Conservation (phyloP, 2,113 vertebrate genomes). For the Puntigrus tetrazona region DNA sequence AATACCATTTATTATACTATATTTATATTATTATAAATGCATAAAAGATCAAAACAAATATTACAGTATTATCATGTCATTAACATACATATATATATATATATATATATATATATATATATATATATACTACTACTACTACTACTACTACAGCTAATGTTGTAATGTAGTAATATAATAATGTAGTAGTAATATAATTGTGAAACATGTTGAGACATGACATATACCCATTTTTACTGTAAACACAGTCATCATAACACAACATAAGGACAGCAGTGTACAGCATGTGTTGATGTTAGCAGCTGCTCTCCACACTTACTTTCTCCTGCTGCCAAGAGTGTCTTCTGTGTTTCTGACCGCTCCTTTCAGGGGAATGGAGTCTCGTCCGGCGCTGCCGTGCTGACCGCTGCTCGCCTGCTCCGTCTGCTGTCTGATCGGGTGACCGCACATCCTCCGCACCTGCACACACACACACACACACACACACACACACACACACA, state of each 20-base stretch:
- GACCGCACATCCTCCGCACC: slow-evolving; percentile 83
- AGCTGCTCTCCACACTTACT: slow-evolving; percentile 69
- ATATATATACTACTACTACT: too few species aligned
- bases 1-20: too few species aligned
- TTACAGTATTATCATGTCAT: not conserved
- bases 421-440: slow-evolving; percentile 69
- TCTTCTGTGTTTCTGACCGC: slow-evolving; percentile 68
- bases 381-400: slow-evolving; percentile 70
- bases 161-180: too few species aligned
- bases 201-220: not conserved
- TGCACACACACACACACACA: slow-evolving; percentile 52
- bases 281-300: not conserved
- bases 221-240: not conserved
- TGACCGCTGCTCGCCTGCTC: slow-evolving; percentile 65
- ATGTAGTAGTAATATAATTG: too few species aligned
- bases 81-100: too few species aligned
- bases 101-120: too few species aligned
- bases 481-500: not conserved
- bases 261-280: not conserved
- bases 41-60: not conserved
- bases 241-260: not conserved
- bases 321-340: slow-evolving; percentile 77
- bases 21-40: not conserved
- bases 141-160: too few species aligned
- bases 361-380: slow-evolving; percentile 71